Percentiles rank a stretch among this genome's conserved stretches.
phyloP scores from a whole-genome alignment of 2,113 vertebrate genomes.

The Cynoglossus semilaevis region DNA sequence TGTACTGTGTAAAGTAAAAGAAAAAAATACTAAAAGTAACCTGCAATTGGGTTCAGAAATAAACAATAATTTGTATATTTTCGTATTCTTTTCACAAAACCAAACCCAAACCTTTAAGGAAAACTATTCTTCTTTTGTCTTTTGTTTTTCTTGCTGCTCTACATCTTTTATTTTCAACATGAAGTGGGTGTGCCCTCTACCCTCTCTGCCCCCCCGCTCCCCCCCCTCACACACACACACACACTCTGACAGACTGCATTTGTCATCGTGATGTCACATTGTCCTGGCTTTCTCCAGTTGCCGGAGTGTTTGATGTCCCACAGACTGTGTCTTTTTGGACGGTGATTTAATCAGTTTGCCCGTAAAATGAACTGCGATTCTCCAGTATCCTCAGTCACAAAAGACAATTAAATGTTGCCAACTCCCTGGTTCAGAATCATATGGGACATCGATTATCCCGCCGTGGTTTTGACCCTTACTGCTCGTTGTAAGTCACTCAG shows the following conservation, averaged over 20 bases:
- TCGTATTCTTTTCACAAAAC: too few relatives aligned
- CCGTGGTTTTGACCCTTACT: constrained; percentile 66
- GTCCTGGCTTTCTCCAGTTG: constrained; percentile 54
- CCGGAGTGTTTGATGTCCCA: constrained; percentile 51
- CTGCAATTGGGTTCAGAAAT: neutral
- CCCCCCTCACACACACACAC: constrained; percentile 4
- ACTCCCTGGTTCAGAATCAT: constrained; percentile 63
- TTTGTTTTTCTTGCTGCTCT: neutral
- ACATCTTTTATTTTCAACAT: constrained; percentile 1
- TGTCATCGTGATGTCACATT: constrained; percentile 25
- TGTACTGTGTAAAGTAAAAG: too few relatives aligned
- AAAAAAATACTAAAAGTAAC: too few relatives aligned
- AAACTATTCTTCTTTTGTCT: neutral
- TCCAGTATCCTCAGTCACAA: constrained; percentile 48
- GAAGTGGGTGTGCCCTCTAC: too few relatives aligned
- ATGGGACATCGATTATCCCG: constrained; percentile 65
- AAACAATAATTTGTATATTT: neutral
- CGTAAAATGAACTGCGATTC: constrained; percentile 67
- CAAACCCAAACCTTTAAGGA: too few relatives aligned
- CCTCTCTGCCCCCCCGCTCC: too few relatives aligned
- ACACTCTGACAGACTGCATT: neutral
- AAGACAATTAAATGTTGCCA: constrained; percentile 72
- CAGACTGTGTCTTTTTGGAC: constrained; percentile 33
- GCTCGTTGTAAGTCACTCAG: constrained; percentile 57
- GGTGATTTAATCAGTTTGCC: constrained; percentile 69